phyloP scores from a whole-genome alignment of 1,140 invertebrate genomes.

The Thalassaphorura encarpata region DNA sequence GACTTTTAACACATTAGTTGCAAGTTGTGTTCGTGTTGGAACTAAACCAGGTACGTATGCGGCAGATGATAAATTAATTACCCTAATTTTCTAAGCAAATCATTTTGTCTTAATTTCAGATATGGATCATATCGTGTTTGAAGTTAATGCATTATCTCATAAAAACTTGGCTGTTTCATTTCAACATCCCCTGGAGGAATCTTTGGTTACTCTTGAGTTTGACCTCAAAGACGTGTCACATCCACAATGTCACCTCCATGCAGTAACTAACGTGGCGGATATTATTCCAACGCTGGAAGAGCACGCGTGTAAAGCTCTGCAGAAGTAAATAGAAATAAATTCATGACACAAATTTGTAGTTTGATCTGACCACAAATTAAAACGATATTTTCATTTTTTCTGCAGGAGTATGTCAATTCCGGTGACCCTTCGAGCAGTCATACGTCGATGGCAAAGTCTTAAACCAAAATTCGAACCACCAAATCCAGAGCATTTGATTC shows the following conservation, averaged over 20 bases:
- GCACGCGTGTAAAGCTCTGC: slow-evolving; percentile 70
- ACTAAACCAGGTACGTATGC: slow-evolving; percentile 53
- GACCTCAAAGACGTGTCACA: slow-evolving; percentile 70
- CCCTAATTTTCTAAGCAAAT: slow-evolving; percentile 25
- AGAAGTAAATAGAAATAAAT: slow-evolving; percentile 46
- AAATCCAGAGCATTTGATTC: slow-evolving; percentile 32
- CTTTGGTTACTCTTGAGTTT: slow-evolving; percentile 82
- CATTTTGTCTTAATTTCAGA: slow-evolving; percentile 11
- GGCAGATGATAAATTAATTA: slow-evolving; percentile 31
- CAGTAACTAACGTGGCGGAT: slow-evolving; percentile 43
- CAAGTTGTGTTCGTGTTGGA: slow-evolving; percentile 68
- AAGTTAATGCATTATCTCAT: slow-evolving; percentile 78
- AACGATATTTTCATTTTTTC: background rate
- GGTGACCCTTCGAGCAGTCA: slow-evolving; percentile 64
- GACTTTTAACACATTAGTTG: slow-evolving; percentile 77
- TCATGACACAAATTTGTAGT: background rate
- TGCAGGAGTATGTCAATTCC: slow-evolving; percentile 74
- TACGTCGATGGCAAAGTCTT: slow-evolving; percentile 49
- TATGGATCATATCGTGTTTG: slow-evolving; percentile 67
- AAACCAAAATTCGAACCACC: slow-evolving; percentile 31
- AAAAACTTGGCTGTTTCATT: slow-evolving; percentile 80
- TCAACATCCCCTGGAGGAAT: slow-evolving; percentile 85
- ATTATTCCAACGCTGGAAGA: slow-evolving; percentile 56
- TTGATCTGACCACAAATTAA: too few relatives aligned
- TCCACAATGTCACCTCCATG: slow-evolving; percentile 54